These are phyloP conservation scores for Esox niger DNA, from an alignment of 2,113 vertebrate species.

Conservation along the genomic window DNA sequence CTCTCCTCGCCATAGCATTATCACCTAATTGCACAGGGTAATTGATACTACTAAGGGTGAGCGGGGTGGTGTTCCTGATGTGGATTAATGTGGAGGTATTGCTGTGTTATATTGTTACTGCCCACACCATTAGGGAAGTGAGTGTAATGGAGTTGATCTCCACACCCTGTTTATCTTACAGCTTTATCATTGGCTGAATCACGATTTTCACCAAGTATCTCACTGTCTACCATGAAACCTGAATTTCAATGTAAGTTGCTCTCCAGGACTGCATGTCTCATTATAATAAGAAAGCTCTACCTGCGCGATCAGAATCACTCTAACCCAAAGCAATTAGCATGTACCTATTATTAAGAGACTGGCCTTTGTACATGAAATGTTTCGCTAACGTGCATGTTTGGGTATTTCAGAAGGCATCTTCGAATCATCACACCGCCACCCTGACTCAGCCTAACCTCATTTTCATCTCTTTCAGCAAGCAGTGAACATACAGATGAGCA, in stretches of 20 bases:
- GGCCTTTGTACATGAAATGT: constrained; percentile 45
- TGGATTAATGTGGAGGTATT: constrained; percentile 25
- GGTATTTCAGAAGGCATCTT: constrained; percentile 23
- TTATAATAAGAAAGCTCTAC: constrained; percentile 45
- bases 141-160: constrained; percentile 39
- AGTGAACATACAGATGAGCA: neutral
- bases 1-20: constrained; percentile 35
- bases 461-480: neutral
- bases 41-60: constrained; percentile 44
- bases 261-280: constrained; percentile 52
- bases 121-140: constrained; percentile 38
- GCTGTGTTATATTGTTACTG: constrained; percentile 40
- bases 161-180: constrained; percentile 53
- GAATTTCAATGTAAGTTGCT: constrained; percentile 16
- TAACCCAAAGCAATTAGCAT: constrained; percentile 56
- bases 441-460: constrained; percentile 17
- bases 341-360: constrained; percentile 55
- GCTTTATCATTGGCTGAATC: constrained; percentile 53
- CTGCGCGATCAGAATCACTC: constrained; percentile 43
- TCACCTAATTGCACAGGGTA: constrained; percentile 60
- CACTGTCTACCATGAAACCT: constrained; percentile 36
- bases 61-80: constrained; percentile 51
- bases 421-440: neutral
- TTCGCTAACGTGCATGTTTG: constrained; percentile 44
- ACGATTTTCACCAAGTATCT: constrained; percentile 45